Base-by-base conservation (phyloP, 2,113 vertebrate genomes). In the Hypanus sabinus region DNA sequence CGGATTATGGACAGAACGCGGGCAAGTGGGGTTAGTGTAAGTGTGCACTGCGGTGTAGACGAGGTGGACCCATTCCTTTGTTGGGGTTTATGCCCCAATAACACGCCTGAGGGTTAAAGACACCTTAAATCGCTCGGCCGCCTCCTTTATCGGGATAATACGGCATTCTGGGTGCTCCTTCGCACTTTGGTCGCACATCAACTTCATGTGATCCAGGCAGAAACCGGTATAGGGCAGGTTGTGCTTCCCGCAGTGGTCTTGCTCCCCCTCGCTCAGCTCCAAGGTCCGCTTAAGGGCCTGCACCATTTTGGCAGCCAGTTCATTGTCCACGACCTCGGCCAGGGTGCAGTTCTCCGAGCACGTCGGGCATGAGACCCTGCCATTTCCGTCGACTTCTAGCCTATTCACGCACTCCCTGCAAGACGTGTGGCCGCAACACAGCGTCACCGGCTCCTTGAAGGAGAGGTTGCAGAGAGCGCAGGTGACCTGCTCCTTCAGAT, bases 401-500 rank as follows among this genome's bases (percentile, higher is more conserved):
- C 12, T 36, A 30, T 0, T 7, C 30, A 90, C 57, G 30, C 85
- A 90, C 30, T 90, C 85, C 14, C 62, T 90, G 85, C 85, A 90
- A 12, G 60, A 65, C 0, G 85, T 90, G 60, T 90, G 85, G 12
- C 85, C 85, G 60, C 85, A 65, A 60, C 30, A 60, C 30, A 90
- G 62, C 1, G 85, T 65, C 27, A 90, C 60, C 6, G 85, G 85
- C 5, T 90, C 85, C 85, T 33, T 90, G 85, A 90, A 90, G 60
- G 65, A 30, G 12, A 65, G 30, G 5, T n/a, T 20, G 60, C 85
- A 90, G 12, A 90, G 60, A 60, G 85, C 11, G 6, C 85, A 65
- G 85, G 85, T 90, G 5, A 90, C 30, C 85, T 90, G 85, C 85
- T 90, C 85, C 60, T 65, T 90, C 60, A 90, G 85, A 6, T 33